Base-by-base conservation (phyloP, 23 tunicate species). In the Clavelina lepadiformis region DNA sequence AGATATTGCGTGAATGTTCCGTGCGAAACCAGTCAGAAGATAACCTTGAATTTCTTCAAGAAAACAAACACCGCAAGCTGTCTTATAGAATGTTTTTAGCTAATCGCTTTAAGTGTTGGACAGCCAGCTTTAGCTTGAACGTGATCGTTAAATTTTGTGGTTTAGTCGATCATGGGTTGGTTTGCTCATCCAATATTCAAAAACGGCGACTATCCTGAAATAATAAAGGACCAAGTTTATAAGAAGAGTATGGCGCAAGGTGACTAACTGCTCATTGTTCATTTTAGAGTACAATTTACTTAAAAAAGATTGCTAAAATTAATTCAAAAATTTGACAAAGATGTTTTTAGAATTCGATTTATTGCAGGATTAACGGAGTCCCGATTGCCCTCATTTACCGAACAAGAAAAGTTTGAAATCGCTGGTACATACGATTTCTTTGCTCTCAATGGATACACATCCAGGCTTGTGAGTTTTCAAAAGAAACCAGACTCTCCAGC, bases 121-220 rank as follows among this genome's bases (percentile, higher is more conserved):
- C n/a, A n/a, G n/a, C n/a, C n/a, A n/a, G n/a, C n/a, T n/a, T n/a
- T n/a, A n/a, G n/a, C n/a, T n/a, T n/a, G n/a, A n/a, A n/a, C n/a
- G n/a, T n/a, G n/a, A n/a, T n/a, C n/a, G n/a, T n/a, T n/a, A n/a
- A n/a, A n/a, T n/a, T 11, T 54, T 7, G 6, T 20, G 22, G n/a
- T 76, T 56, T 73, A 82, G 89, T 82, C 80, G 23, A 82, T 89
- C 33, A 68, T 94, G 38, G 99, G 99, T 63, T 94, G 95, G 99
- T 94, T 80, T 70, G 99, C 88, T 37, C 95, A 94, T 66, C 99
- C 99, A 5, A 80, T 94, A 38, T 94, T 94, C 77, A 88, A 88
- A 33, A 94, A 76, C 58, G 99, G 99, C 25, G 99, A 94, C 65
- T 94, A 86, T 73, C 99, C 99, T 35, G 80, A 86, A 34, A 68